These are phyloP conservation scores for Cinclus mexicanus DNA, from an alignment of 2,113 vertebrate genomes.

Conservation along the genomic window DNA sequence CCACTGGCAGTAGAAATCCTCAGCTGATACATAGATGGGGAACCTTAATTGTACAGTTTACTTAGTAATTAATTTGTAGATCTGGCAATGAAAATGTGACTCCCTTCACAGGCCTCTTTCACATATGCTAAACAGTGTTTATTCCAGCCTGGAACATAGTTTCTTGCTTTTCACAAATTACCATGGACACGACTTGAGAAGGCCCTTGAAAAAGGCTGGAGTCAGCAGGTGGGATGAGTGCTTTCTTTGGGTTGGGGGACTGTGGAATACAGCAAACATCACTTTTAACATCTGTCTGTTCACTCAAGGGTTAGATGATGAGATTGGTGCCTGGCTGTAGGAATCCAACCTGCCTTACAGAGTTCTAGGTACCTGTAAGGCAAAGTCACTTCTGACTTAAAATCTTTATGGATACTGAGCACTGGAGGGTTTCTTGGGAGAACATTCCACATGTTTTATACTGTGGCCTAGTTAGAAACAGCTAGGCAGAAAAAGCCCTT, in stretches of 20 bases:
- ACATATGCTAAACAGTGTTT: not conserved
- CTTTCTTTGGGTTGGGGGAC: not conserved
- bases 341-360: not conserved
- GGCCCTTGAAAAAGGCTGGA: not conserved
- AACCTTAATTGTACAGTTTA: not conserved
- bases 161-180: not conserved
- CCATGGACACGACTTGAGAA: not conserved
- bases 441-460: not conserved
- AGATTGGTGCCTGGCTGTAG: not conserved
- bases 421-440: not conserved
- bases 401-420: not conserved
- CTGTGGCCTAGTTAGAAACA: not conserved
- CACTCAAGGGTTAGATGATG: not conserved
- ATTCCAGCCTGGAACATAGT: not conserved
- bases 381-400: not conserved
- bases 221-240: not conserved
- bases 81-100: not conserved
- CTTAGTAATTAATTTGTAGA: not conserved
- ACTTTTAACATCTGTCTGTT: not conserved
- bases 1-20: not conserved
- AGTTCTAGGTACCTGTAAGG: not conserved
- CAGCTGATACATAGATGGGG: not conserved
- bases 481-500: not conserved
- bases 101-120: not conserved
- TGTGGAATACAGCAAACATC: not conserved